phyloP scores from a whole-genome alignment of 2,113 vertebrate species.

The Bucco capensis region DNA sequence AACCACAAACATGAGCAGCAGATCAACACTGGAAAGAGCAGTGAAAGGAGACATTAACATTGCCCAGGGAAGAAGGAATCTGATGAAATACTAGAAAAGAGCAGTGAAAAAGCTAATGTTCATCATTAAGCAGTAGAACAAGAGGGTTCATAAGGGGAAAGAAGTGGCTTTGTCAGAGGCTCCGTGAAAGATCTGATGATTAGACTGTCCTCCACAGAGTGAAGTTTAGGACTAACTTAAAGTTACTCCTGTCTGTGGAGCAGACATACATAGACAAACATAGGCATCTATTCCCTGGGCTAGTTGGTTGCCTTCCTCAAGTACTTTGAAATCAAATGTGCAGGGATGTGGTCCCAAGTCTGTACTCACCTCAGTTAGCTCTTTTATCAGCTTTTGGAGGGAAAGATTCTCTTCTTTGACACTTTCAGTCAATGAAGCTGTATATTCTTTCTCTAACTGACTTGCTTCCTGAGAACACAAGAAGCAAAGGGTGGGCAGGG shows the following conservation, averaged over 20 bases:
- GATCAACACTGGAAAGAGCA: neutral
- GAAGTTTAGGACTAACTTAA: neutral
- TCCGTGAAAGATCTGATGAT: neutral
- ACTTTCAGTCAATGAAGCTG: slow-evolving; percentile 56
- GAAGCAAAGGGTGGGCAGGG: neutral
- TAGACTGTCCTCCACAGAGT: neutral
- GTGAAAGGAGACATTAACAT: neutral
- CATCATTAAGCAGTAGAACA: neutral
- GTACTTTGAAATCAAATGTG: neutral
- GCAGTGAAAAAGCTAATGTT: neutral
- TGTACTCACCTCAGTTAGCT: slow-evolving; percentile 65
- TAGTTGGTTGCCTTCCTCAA: neutral
- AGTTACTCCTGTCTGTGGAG: neutral
- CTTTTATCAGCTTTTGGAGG: slow-evolving; percentile 68
- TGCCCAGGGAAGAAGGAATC: neutral
- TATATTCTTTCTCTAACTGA: slow-evolving; percentile 59
- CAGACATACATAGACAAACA: too few species aligned
- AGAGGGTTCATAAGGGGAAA: neutral
- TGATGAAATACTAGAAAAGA: neutral
- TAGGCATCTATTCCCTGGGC: neutral
- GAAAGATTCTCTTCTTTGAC: slow-evolving; percentile 66
- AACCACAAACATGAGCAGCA: neutral
- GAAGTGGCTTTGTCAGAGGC: neutral
- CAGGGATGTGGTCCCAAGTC: neutral
- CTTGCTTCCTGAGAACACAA: slow-evolving; percentile 65